phyloP scores from a whole-genome alignment of 92 coral and sea anemone genomes.

The Pocillopora grandis region DNA sequence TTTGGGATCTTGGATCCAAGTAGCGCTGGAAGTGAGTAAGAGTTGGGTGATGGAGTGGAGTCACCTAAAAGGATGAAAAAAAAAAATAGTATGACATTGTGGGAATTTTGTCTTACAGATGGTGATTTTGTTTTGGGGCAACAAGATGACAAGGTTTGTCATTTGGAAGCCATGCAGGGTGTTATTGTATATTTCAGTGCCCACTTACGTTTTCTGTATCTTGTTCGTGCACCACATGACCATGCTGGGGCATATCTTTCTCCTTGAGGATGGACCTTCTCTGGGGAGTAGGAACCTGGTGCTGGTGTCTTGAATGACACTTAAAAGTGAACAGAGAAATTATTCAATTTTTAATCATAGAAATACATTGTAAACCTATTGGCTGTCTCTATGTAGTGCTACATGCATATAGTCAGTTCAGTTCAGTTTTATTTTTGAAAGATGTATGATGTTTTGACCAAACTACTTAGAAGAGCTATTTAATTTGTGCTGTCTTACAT shows the following conservation, averaged over 20 bases:
- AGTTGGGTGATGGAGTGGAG: slow-evolving; percentile 90
- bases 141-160: too few relatives aligned
- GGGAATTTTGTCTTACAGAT: too few relatives aligned
- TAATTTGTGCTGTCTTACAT: too few relatives aligned
- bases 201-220: slow-evolving; percentile 95
- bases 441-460: too few relatives aligned
- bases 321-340: slow-evolving; percentile 14
- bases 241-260: slow-evolving; percentile 92
- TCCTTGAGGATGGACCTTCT: slow-evolving; percentile 99
- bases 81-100: too few relatives aligned
- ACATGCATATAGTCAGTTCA: too few relatives aligned
- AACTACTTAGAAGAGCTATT: too few relatives aligned
- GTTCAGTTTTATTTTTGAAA: too few relatives aligned
- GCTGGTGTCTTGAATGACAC: slow-evolving; percentile 98
- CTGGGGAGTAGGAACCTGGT: slow-evolving; percentile 97
- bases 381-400: too few relatives aligned
- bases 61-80: slow-evolving; percentile 64
- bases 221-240: slow-evolving; percentile 90
- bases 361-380: too few relatives aligned
- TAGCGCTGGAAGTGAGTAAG: slow-evolving; percentile 78
- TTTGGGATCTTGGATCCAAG: slow-evolving; percentile 85
- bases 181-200: not conserved
- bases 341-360: too few relatives aligned
- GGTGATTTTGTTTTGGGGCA: too few relatives aligned
- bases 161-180: not conserved